phyloP scores from a whole-genome alignment of 2,888 invertebrate genomes.

The Drosophila nigritarsus region DNA sequence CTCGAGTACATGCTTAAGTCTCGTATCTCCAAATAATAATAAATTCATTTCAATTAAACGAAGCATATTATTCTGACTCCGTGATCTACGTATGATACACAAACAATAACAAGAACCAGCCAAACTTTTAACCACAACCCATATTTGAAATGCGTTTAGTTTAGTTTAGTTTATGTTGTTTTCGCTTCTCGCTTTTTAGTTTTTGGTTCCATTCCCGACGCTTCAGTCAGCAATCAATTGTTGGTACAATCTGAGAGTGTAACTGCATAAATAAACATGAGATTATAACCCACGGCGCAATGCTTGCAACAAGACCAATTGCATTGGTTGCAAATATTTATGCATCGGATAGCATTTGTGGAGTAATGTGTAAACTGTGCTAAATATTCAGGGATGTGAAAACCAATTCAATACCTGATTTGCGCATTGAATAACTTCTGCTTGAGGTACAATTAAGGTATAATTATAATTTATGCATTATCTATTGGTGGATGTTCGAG shows the following conservation, averaged over 20 bases:
- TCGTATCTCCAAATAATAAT: conserved; percentile 37
- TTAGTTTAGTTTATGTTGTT: conserved; percentile 43
- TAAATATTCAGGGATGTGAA: not conserved
- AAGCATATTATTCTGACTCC: conserved; percentile 35
- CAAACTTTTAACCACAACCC: conserved; percentile 34
- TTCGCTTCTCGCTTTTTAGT: conserved; percentile 10
- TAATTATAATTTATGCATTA: conserved; percentile 23
- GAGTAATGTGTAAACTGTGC: not conserved
- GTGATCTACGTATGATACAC: conserved; percentile 10
- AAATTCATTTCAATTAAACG: conserved; percentile 70
- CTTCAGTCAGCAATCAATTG: too few species aligned
- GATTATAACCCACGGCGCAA: conserved; percentile 29
- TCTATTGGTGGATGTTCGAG: conserved; percentile 1
- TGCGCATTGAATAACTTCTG: not conserved
- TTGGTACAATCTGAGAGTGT: too few species aligned
- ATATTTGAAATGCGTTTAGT: conserved; percentile 41
- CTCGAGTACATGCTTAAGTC: conserved; percentile 32
- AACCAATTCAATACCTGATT: not conserved
- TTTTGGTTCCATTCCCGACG: conserved; percentile 4
- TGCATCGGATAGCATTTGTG: conserved; percentile 16
- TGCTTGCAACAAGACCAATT: conserved; percentile 37
- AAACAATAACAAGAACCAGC: not conserved
- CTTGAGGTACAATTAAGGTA: conserved; percentile 10
- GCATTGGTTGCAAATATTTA: conserved; percentile 51
- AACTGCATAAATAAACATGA: conserved; percentile 61